A percentile compares a stretch with the other conserved stretches of the same genome.
Evolutionary conservation across 2,113 vertebrate species (phyloP).

Genomic region (Cryptotis parvus): DNA sequence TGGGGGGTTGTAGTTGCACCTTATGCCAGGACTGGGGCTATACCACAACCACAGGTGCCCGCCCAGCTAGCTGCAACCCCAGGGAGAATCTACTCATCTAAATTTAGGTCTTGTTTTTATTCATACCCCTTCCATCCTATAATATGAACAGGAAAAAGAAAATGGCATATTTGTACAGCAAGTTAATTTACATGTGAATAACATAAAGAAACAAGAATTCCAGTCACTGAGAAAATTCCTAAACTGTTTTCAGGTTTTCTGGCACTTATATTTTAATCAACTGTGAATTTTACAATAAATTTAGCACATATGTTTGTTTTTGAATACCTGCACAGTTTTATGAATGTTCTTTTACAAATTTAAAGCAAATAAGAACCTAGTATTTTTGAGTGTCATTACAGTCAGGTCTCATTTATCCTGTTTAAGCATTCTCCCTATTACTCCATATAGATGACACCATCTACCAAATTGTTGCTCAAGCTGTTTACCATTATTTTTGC

Average conservation of each 20-base stretch:
- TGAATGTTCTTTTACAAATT: background rate
- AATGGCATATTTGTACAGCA: slow-evolving; percentile 13
- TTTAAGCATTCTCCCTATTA: background rate
- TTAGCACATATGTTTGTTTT: background rate
- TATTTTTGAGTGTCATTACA: slow-evolving; percentile 13
- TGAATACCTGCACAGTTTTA: background rate
- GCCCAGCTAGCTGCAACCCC: too few relatives aligned
- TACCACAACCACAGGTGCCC: too few relatives aligned
- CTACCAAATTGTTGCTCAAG: background rate
- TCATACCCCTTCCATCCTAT: background rate
- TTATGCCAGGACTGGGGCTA: too few relatives aligned
- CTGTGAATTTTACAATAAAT: background rate
- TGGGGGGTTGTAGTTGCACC: too few relatives aligned
- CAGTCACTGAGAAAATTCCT: background rate
- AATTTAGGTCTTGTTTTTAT: background rate
- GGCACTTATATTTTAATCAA: slow-evolving; percentile 20
- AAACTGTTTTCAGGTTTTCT: background rate
- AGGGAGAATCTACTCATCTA: background rate
- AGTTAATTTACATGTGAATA: slow-evolving; percentile 3
- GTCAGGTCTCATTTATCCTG: background rate
- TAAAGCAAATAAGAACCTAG: background rate
- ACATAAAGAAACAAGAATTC: background rate
- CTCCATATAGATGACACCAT: background rate
- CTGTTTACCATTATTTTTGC: background rate
- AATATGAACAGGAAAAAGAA: slow-evolving; percentile 32